Conservation (phyloP, 2,797 vertebrate species). For the Rhynchotus rufescens region DNA sequence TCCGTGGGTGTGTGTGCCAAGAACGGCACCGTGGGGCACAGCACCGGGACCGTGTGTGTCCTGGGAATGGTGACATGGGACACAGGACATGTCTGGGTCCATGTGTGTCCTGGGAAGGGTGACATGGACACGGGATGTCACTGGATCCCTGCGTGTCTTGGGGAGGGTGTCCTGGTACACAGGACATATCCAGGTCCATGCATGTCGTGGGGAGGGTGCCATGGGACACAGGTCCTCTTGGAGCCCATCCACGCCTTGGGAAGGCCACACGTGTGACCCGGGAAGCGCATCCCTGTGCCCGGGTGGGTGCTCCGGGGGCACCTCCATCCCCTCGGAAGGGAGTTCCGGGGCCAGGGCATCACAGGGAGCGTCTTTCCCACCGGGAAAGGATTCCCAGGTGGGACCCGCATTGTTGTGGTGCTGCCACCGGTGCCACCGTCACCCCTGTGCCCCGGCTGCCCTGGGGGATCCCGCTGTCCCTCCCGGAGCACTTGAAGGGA, state of each 20-base stretch:
- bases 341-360: accelerated
- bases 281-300: accelerated
- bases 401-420: neutral
- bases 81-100: no score
- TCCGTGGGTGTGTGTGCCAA: no score
- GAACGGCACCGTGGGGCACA: no score
- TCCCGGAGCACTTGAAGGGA: neutral
- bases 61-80: neutral
- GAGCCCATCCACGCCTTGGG: no score
- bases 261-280: no score
- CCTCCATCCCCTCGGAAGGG: neutral
- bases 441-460: neutral
- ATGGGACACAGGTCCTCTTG: no score
- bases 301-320: neutral
- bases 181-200: neutral
- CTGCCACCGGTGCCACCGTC: no score
- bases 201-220: accelerated
- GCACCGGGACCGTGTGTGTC: accelerated
- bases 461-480: neutral
- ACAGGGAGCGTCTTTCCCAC: neutral
- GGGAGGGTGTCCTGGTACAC: neutral
- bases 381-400: accelerated
- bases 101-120: no score
- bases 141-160: no score
- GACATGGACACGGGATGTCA: neutral